These are phyloP conservation scores for Sinopyrophorus schimmeli DNA, from an alignment of 2,888 invertebrate genomes.

Conservation along the genomic window DNA sequence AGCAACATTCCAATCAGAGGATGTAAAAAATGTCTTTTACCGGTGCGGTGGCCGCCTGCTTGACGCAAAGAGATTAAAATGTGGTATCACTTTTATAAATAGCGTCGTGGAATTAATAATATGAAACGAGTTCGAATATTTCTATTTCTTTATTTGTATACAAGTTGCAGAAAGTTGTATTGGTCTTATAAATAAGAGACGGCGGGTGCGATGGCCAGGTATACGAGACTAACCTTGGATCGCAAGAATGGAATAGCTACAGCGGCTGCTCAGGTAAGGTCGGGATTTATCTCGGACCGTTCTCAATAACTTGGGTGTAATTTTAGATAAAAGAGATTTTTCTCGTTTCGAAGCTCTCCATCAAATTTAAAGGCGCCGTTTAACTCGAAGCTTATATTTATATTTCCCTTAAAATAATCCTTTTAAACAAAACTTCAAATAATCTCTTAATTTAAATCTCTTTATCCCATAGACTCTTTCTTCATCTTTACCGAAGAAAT, in stretches of 20 bases:
- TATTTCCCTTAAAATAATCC: too few species aligned
- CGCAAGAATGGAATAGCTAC: slow-evolving; percentile 48
- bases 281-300: slow-evolving; percentile 47
- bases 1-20: too few species aligned
- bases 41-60: slow-evolving; percentile 11
- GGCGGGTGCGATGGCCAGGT: slow-evolving; percentile 49
- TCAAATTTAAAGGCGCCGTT: too few species aligned
- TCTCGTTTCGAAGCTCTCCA: too few species aligned
- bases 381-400: too few species aligned
- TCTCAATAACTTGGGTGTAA: slow-evolving; percentile 5
- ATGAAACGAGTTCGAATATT: slow-evolving; percentile 33
- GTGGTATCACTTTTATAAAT: slow-evolving; percentile 24
- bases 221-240: slow-evolving; percentile 50
- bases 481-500: too few species aligned
- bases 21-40: slow-evolving; percentile 1
- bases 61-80: slow-evolving; percentile 20
- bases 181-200: slow-evolving; percentile 45
- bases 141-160: slow-evolving; percentile 37
- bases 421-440: too few species aligned
- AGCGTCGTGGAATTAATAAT: slow-evolving; percentile 33
- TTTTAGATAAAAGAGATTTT: too few species aligned
- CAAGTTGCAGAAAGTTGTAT: slow-evolving; percentile 42
- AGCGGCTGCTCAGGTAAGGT: slow-evolving; percentile 45
- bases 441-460: too few species aligned
- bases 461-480: too few species aligned